Evolutionary conservation across 2,797 vertebrate genomes (phyloP).

Genomic region (Sphaeramia orbicularis): DNA sequence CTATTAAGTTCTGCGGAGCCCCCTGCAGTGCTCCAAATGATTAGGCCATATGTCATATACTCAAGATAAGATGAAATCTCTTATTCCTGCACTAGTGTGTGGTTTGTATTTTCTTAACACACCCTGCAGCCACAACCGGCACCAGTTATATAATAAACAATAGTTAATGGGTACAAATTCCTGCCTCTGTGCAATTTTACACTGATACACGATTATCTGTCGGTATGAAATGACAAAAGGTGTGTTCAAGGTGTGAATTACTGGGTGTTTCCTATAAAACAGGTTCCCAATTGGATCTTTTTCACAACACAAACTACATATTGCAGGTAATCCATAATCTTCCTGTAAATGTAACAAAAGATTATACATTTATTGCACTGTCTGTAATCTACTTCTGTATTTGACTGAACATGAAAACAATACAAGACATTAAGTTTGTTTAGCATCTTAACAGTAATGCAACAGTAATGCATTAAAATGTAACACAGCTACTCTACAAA

Average conservation of each 20-base stretch:
- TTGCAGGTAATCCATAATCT: conserved; percentile 12
- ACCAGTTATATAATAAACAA: conserved; percentile 8
- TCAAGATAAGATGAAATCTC: conserved; percentile 11
- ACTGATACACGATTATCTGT: conserved; percentile 1
- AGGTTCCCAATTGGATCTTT: conserved; percentile 41
- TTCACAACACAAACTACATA: conserved; percentile 18
- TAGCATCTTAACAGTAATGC: conserved; percentile 1
- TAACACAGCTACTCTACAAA: not conserved
- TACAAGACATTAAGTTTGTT: too few relatives aligned
- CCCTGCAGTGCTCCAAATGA: conserved; percentile 31
- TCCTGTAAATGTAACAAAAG: conserved; percentile 1
- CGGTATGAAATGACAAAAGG: conserved; percentile 22
- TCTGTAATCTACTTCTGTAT: not conserved
- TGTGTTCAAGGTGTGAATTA: conserved; percentile 41
- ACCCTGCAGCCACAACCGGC: not conserved
- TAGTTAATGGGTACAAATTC: conserved; percentile 12
- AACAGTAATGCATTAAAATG: not conserved
- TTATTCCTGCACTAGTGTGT: conserved; percentile 12
- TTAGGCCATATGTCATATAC: conserved; percentile 22
- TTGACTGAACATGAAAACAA: not conserved
- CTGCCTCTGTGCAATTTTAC: not conserved
- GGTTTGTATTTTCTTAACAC: conserved; percentile 16
- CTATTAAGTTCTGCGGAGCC: not conserved
- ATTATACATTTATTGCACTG: not conserved
- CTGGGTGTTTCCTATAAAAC: conserved; percentile 64